Percentiles rank a stretch among this genome's conserved stretches.
Conservation (phyloP, 1,140 invertebrate species). For the Wasmannia auropunctata region DNA sequence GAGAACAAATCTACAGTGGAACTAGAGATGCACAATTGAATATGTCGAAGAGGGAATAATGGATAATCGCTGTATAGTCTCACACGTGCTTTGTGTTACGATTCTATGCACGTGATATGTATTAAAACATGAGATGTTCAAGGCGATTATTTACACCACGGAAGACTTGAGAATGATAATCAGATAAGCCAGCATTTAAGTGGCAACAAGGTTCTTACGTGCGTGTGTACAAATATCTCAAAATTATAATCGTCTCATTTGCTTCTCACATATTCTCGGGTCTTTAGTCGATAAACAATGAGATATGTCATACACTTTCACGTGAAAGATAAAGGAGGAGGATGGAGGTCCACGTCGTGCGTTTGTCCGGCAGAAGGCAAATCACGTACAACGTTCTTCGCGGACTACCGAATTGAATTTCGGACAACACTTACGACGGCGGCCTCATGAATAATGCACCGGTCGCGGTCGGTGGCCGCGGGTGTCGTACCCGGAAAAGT, state of each 20-base stretch:
- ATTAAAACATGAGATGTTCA: background rate
- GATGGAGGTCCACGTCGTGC: background rate
- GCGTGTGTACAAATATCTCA: background rate
- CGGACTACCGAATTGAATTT: constrained; percentile 75
- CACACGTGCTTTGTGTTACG: background rate
- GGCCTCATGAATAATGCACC: constrained; percentile 73
- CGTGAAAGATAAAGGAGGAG: background rate
- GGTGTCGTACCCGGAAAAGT: constrained; percentile 68
- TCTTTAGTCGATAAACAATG: background rate
- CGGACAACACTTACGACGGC: constrained; percentile 74
- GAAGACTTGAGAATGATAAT: background rate
- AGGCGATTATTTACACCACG: background rate
- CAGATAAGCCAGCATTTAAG: background rate
- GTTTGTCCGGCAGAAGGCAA: constrained; percentile 67
- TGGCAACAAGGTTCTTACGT: background rate
- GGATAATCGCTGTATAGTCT: background rate
- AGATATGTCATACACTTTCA: background rate
- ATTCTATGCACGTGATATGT: background rate
- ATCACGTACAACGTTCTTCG: constrained; percentile 72
- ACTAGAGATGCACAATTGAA: background rate
- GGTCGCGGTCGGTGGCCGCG: constrained; percentile 49
- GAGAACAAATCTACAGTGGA: background rate
- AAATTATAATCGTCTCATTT: background rate
- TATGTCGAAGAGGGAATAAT: background rate
- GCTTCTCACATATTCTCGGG: background rate